Base-by-base conservation (phyloP, 2,888 invertebrate genomes). In the Apamea sordens region DNA sequence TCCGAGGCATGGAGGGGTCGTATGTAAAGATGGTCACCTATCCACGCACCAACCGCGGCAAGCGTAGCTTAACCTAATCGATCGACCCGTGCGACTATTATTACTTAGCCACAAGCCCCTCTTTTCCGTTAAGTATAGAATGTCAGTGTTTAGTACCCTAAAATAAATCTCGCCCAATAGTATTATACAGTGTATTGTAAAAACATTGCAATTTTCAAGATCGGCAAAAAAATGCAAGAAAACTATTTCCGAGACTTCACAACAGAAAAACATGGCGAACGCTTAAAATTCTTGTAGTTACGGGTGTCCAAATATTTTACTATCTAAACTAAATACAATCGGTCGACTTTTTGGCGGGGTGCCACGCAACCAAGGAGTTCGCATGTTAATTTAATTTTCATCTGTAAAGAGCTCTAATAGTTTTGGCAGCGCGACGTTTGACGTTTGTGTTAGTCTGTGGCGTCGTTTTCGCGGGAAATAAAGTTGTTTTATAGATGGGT, bases 361-460 rank as follows among this genome's bases (percentile, higher is more conserved):
- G 88, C 85, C 88, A 88, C 56, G n/a, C n/a, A 24, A 73, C 77
- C 72, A 80, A 84, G 74, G 76, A 88, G 87, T 80, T 75, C 32
- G 56, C 69, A 80, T 85, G 86, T 82, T 83, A 87, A 87, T 87
- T 86, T 74, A 83, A 88, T 88, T 84, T 83, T 82, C 77, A 61
- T 71, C 68, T 79, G 86, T 86, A 79, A 80, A 75, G 78, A 88
- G 86, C 73, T 84, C 67, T 86, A 85, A 89, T 84, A 64, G 83
- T 83, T 90, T 90, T 90, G 89, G 76, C 82, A 81, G 68, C 11
- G 83, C 80, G 85, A 80, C 77, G 79, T 80, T 79, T 79, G 50
- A 74, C 63, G 76, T 79, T 53, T 78, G 73, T 70, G 73, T 41
- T 78, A 81, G 78, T 83, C 79, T 87, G 78, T 88, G 79, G 64